Base-by-base conservation (phyloP, 2,888 invertebrate species). In the Suillia variegata region DNA sequence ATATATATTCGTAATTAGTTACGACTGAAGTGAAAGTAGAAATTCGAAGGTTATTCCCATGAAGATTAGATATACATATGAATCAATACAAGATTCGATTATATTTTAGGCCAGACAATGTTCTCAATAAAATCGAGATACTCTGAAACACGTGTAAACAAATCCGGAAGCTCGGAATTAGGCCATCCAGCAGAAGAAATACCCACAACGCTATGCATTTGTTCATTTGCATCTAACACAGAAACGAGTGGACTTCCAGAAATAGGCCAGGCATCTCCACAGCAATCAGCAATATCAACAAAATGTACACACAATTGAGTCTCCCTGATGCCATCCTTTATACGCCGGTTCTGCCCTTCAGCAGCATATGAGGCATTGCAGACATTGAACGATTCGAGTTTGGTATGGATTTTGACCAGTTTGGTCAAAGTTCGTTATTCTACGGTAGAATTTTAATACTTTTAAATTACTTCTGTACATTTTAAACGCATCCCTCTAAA, bases 121-220 rank as follows among this genome's bases (percentile, higher is more conserved):
- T 54, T 38, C 61, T 81, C 81, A 31, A 81, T 79, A 59, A 71
- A 81, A 45, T 79, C 76, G 66, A 81, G 60, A 63, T 72, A 81
- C 33, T 70, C 67, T 2, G 79, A 70, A 2, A 81, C 80, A 5
- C 79, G 69, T 1, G 79, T 73, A 59, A 78, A 81, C 0, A 81
- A 70, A 1, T 77, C 77, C 1, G 81, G 81, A 0, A 74, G 71
- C 6, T 62, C 56, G 1, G 74, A 69, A 12, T 71, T 77, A 64
- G 80, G 80, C 2, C 76, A 70, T 2, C 81, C 81, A 10, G 77
- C 67, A 5, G 76, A 76, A 34, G 79, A 72, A 1, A 81, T 51
- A 2, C 80, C 81, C 51, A 79, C 54, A 17, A 80, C 59, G 26
- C 64, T 70, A 51, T 70, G 78, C 2, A 69, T 57, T 12, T 61